Percentiles rank a stretch among this genome's conserved stretches.
phyloP scores from a whole-genome alignment of 2,888 invertebrate species.

The Meiosimyza decipiens region DNA sequence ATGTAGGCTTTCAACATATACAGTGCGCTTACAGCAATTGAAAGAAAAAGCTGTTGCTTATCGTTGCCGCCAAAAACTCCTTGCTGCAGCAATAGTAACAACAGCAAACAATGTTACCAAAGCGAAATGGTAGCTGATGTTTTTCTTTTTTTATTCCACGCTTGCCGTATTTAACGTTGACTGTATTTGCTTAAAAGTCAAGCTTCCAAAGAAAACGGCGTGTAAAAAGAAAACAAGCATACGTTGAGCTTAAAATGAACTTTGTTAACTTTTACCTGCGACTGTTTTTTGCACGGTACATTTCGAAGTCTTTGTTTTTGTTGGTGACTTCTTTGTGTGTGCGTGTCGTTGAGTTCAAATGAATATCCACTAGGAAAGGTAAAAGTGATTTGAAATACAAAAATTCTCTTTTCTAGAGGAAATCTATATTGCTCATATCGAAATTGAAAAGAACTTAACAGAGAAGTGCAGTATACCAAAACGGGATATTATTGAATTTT shows the following conservation, averaged over 20 bases:
- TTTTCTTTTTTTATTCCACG: not conserved
- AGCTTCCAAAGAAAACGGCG: constrained; percentile 28
- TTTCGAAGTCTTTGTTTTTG: constrained; percentile 10
- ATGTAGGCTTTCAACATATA: constrained; percentile 5
- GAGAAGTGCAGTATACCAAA: too few species aligned
- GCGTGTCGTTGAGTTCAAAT: too few species aligned
- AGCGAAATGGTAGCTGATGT: not conserved
- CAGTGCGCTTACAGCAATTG: not conserved
- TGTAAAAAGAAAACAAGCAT: constrained; percentile 21
- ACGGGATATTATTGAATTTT: too few species aligned
- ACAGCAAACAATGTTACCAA: constrained; percentile 26
- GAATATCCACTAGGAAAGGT: not conserved
- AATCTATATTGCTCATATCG: too few species aligned
- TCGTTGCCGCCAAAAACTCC: not conserved
- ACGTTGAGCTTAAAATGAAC: not conserved
- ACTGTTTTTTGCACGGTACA: not conserved
- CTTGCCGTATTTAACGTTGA: constrained; percentile 5
- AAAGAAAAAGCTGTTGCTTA: constrained; percentile 17
- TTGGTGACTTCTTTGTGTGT: too few species aligned
- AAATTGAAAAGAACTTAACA: too few species aligned
- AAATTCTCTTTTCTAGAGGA: too few species aligned
- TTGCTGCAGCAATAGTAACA: not conserved
- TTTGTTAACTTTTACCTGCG: constrained; percentile 3
- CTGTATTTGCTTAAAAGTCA: constrained; percentile 28
- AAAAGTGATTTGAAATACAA: too few species aligned